phyloP scores from a whole-genome alignment of 2,113 vertebrate species.

The Psilopsiagon aymara region DNA sequence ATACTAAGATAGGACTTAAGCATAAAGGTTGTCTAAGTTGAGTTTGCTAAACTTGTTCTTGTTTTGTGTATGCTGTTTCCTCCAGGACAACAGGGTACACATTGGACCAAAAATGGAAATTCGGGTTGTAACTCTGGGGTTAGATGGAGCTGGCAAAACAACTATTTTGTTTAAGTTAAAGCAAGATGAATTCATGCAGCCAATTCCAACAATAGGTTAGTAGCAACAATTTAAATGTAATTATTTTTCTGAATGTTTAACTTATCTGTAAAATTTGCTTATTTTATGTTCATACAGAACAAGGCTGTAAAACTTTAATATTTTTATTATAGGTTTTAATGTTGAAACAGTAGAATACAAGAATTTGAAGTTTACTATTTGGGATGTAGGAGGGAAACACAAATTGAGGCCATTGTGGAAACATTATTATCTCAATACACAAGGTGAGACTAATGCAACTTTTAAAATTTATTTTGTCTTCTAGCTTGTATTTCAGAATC shows the following conservation, averaged over 20 bases:
- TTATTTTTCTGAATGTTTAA: not conserved
- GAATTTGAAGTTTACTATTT: constrained; percentile 98
- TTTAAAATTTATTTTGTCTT: not conserved
- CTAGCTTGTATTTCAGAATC: not conserved
- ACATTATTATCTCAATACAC: constrained; percentile 98
- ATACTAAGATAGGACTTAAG: not conserved
- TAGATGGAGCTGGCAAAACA: constrained; percentile 96
- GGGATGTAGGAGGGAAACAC: constrained; percentile 98
- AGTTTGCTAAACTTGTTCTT: not conserved
- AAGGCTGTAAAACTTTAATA: constrained; percentile 4
- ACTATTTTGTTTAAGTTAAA: constrained; percentile 99
- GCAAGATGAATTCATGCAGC: constrained; percentile 99
- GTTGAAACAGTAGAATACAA: constrained; percentile 99
- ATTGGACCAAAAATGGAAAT: constrained; percentile 99
- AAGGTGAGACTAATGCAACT: constrained; percentile 80
- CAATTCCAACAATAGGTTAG: constrained; percentile 97
- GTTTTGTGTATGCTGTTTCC: not conserved
- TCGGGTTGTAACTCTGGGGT: constrained; percentile 93
- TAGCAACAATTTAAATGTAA: not conserved
- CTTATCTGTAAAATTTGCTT: not conserved
- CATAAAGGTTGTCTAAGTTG: not conserved
- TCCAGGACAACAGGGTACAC: constrained; percentile 96
- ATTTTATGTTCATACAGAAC: not conserved
- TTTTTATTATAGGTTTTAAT: constrained; percentile 86
- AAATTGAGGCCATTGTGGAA: constrained; percentile 97